phyloP scores from a whole-genome alignment of 2,888 invertebrate species.

The Sisyra terminalis region DNA sequence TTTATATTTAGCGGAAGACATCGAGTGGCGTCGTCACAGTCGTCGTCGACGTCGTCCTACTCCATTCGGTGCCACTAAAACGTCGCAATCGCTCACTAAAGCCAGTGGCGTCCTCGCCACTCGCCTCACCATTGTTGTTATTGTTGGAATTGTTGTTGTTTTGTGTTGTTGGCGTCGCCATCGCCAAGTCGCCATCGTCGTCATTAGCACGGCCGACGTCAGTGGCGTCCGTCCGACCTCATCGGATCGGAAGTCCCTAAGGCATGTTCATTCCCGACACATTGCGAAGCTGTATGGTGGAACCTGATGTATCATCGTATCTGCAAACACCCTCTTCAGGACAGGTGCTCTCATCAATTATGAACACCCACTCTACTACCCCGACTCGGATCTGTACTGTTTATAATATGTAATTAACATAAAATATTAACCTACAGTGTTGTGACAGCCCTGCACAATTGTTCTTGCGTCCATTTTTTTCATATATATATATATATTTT shows the following conservation, averaged over 20 bases:
- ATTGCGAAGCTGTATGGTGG: constrained; percentile 89
- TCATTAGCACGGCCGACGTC: no score
- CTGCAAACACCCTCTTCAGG: constrained; percentile 89
- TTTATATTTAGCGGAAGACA: no score
- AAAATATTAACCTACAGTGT: constrained; percentile 28
- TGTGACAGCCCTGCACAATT: constrained; percentile 17
- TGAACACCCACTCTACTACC: constrained; percentile 2
- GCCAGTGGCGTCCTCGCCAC: no score
- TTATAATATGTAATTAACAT: constrained; percentile 34
- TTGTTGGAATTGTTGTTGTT: no score
- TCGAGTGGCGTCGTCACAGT: no score
- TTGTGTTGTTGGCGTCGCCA: no score
- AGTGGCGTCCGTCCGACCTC: neutral
- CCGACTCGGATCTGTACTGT: constrained; percentile 12
- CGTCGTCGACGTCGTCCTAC: no score
- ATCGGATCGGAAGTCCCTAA: constrained; percentile 14
- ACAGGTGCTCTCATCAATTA: constrained; percentile 50
- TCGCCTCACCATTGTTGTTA: no score
- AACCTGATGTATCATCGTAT: constrained; percentile 87
- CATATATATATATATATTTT: constrained; percentile 1
- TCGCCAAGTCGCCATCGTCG: no score
- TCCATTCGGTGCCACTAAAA: no score
- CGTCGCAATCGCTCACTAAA: no score
- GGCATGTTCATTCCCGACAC: constrained; percentile 87
- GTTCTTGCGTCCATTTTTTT: neutral